Evolutionary conservation across 2,113 vertebrate genomes (phyloP).

Genomic region (Trogon surrucura): DNA sequence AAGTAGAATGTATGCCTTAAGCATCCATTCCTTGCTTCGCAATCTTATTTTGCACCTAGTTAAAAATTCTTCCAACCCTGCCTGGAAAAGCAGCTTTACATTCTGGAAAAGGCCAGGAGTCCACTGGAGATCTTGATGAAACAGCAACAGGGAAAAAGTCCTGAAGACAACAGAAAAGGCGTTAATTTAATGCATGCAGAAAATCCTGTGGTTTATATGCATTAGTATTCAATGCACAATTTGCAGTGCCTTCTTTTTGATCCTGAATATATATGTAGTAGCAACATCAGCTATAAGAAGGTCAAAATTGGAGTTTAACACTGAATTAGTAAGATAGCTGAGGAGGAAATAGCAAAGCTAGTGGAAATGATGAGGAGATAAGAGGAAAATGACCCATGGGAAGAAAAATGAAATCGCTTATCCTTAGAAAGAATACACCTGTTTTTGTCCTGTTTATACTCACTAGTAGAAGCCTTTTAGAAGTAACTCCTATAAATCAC

Average conservation of each 20-base stretch:
- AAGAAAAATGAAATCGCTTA: constrained; percentile 39
- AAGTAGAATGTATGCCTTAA: background rate
- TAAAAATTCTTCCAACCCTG: background rate
- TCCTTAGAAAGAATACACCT: constrained; percentile 1
- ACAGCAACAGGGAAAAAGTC: background rate
- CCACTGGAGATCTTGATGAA: background rate
- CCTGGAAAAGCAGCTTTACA: background rate
- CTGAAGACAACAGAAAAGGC: background rate
- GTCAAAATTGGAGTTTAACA: background rate
- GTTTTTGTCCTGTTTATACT: background rate
- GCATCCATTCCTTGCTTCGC: background rate
- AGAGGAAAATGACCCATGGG: background rate
- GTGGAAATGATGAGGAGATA: background rate
- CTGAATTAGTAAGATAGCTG: background rate
- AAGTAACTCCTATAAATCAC: constrained; percentile 9
- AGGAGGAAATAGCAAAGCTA: background rate
- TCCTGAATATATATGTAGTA: background rate
- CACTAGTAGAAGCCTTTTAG: background rate
- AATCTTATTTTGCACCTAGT: background rate
- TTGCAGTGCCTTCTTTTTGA: background rate
- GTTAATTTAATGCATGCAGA: background rate
- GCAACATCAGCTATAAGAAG: background rate
- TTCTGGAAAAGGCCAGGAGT: background rate
- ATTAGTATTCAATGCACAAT: background rate
- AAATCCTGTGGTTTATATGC: background rate